phyloP scores from a whole-genome alignment of 2,888 invertebrate species.

The Drosophila anceps region DNA sequence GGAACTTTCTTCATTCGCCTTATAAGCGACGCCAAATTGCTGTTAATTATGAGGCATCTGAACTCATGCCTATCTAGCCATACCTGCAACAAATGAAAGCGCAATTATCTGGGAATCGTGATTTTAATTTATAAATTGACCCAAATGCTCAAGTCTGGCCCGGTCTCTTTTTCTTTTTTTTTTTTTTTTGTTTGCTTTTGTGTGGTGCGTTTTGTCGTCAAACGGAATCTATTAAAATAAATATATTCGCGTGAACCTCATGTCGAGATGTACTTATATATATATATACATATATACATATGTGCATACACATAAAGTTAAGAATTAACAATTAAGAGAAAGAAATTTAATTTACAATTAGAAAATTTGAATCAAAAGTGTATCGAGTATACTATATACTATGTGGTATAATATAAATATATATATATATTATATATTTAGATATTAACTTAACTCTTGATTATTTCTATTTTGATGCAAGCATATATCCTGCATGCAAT shows the following conservation, averaged over 20 bases:
- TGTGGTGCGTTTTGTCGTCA: slow-evolving; percentile 1
- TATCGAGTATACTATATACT: too few relatives aligned
- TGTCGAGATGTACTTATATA: slow-evolving; percentile 1
- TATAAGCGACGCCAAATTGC: not conserved
- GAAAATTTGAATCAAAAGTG: not conserved
- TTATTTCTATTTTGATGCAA: not conserved
- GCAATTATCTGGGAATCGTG: slow-evolving; percentile 4
- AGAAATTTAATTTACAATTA: not conserved
- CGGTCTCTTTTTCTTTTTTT: not conserved
- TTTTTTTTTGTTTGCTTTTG: slow-evolving; percentile 1
- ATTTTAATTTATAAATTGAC: slow-evolving; percentile 22
- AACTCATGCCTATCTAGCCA: not conserved
- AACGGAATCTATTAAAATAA: slow-evolving; percentile 26
- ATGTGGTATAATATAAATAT: too few relatives aligned
- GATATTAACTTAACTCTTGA: not conserved
- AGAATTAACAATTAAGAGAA: not conserved
- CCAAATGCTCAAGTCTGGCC: slow-evolving; percentile 5
- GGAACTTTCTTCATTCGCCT: not conserved
- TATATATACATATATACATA: not conserved
- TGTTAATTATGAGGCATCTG: not conserved
- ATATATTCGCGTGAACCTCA: slow-evolving; percentile 21
- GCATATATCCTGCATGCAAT: not conserved
- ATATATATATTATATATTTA: too few relatives aligned
- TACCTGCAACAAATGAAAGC: slow-evolving; percentile 8
- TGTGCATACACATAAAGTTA: not conserved